A percentile compares a stretch with the other conserved stretches of the same genome.
phyloP scores from a whole-genome alignment of 2,797 vertebrate genomes.

The Hippocampus kuda region DNA sequence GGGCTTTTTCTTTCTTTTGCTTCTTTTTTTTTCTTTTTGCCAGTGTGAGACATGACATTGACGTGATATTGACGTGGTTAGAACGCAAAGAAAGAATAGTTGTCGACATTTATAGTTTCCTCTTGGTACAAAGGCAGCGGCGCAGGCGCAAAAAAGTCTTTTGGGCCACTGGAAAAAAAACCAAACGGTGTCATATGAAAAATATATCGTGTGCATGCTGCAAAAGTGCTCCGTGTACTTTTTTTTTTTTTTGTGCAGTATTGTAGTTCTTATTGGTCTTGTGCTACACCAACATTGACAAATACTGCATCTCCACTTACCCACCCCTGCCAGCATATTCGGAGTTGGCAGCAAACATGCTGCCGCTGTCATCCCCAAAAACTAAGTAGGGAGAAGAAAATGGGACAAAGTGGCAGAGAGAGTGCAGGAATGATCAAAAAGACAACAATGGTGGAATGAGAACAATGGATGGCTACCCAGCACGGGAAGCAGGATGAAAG shows the following conservation, averaged over 20 bases:
- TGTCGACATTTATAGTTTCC: slow-evolving; percentile 11
- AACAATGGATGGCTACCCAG: neutral
- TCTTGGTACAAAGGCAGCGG: neutral
- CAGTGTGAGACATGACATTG: slow-evolving; percentile 38
- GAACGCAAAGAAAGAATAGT: slow-evolving; percentile 41
- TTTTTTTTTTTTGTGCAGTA: neutral
- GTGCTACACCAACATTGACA: neutral
- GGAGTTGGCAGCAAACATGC: neutral
- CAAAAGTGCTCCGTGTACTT: neutral
- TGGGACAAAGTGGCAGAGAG: slow-evolving; percentile 6
- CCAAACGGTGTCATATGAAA: neutral
- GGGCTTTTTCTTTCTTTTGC: neutral
- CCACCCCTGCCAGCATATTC: neutral
- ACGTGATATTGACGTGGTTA: slow-evolving; percentile 44
- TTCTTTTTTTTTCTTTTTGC: slow-evolving; percentile 2
- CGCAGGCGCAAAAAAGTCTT: neutral
- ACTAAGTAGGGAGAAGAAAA: neutral
- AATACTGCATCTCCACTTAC: neutral
- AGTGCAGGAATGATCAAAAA: slow-evolving; percentile 7
- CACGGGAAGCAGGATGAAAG: slow-evolving; percentile 1
- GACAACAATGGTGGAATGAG: neutral
- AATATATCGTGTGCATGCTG: too few species aligned
- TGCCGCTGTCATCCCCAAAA: neutral
- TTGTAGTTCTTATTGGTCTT: neutral
- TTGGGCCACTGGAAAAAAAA: neutral